Conservation (phyloP, 2,888 invertebrate species). For the Polydrusus cervinus region DNA sequence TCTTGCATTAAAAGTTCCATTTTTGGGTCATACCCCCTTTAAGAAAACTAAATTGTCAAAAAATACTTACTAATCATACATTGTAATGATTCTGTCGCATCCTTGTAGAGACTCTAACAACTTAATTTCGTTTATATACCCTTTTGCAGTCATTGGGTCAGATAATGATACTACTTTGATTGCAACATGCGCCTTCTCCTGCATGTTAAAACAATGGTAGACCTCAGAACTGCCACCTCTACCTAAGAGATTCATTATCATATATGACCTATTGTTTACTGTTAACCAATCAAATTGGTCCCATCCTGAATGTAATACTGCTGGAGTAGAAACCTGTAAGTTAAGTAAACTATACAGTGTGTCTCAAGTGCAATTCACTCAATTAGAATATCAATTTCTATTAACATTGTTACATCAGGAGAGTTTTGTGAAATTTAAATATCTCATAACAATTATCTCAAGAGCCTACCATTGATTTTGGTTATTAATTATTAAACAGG, state of each 20-base stretch:
- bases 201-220: conserved; percentile 79
- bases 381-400: no score
- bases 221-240: conserved; percentile 94
- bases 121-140: conserved; percentile 92
- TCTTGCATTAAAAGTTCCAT: no score
- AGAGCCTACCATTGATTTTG: no score
- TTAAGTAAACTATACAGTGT: not conserved
- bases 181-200: conserved; percentile 77
- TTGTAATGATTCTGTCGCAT: conserved; percentile 86
- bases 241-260: conserved; percentile 84
- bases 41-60: conserved; percentile 16
- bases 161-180: conserved; percentile 89
- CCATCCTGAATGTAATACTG: conserved; percentile 27
- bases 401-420: no score
- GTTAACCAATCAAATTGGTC: conserved; percentile 71
- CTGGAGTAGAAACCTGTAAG: conserved; percentile 14
- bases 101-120: conserved; percentile 87
- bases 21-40: no score
- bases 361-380: no score
- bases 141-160: conserved; percentile 82
- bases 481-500: no score
- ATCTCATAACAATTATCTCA: no score
- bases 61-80: conserved; percentile 88
- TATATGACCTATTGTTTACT: conserved; percentile 84
- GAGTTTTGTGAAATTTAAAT: no score